Base-by-base conservation (phyloP, 2,113 vertebrate species). In the Crotalus tigris region DNA sequence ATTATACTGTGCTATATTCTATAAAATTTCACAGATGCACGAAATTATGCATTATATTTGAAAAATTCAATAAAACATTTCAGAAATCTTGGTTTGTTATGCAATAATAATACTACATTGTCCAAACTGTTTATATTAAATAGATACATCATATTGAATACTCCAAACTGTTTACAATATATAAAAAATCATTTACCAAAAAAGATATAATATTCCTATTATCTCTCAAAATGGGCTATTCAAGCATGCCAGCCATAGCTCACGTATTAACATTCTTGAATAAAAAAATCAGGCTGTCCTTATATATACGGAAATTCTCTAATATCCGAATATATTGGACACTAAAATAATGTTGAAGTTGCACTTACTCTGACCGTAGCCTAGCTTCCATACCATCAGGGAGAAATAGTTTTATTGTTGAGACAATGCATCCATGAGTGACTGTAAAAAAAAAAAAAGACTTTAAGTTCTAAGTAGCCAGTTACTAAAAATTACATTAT, bases 361-460 rank as follows among this genome's bases (percentile, higher is more conserved):
- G 93, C 96, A 97, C 99, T 99, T 98, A 99, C 99, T 99, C 99
- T 97, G 99, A 98, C 96, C 99, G 98, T 54, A 99, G 97, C 75
- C 99, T 98, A 92, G 99, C 98, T 98, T 99, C 99, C 98, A 99
- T 99, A 97, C 99, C 99, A 97, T 99, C 99, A 96, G 99, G 99
- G 96, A 99, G 98, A 98, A 99, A 99, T 94, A 99, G 98, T 98
- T 99, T 99, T 98, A 99, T 98, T 95, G 99, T 98, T 93, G 99
- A 99, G 97, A 99, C 99, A 97, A 99, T 99, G 97, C 99, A 99
- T 97, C 99, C 99, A 98, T 99, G 99, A 96, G 99, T 99, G 95
- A 99, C 99, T 99, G 96, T 69, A 97, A 97, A 97, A 97, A 94
- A 98, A 98, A 51, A 39, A 39, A 39, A 11, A 95, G 9, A 93